Percentiles rank a stretch among this genome's conserved stretches.
phyloP scores from a whole-genome alignment of 2,797 vertebrate genomes.

The Rhinophrynus dorsalis region DNA sequence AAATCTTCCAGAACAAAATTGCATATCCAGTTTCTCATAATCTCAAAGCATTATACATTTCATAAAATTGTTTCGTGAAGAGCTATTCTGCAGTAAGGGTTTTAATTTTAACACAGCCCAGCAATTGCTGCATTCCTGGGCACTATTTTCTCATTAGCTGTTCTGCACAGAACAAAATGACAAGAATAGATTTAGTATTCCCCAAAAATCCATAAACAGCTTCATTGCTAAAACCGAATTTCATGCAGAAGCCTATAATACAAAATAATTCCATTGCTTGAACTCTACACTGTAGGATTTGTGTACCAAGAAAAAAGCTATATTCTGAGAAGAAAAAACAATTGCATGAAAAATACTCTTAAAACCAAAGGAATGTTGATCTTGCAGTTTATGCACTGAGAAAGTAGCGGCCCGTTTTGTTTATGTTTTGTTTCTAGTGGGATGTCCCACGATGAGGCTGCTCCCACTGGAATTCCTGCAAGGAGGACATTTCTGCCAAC shows the following conservation, averaged over 20 bases:
- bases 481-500: no score
- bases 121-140: constrained; percentile 22
- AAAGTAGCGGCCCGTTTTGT: no score
- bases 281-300: constrained; percentile 3
- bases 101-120: constrained; percentile 50
- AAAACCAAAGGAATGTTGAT: no score
- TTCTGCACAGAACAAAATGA: constrained; percentile 57
- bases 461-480: no score
- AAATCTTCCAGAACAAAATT: background rate
- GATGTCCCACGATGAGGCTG: no score
- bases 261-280: constrained; percentile 25
- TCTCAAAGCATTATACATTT: constrained; percentile 54
- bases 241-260: constrained; percentile 25
- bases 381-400: no score
- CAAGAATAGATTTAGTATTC: constrained; percentile 58
- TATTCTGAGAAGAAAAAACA: background rate
- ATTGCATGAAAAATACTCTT: background rate
- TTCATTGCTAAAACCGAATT: constrained; percentile 18
- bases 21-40: constrained; percentile 41
- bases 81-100: constrained; percentile 45
- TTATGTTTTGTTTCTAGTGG: no score
- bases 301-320: background rate
- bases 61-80: constrained; percentile 48
- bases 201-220: constrained; percentile 34
- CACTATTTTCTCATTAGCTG: constrained; percentile 50